Percentiles rank a stretch among this genome's conserved stretches.
Conservation (phyloP, 1,140 invertebrate species). For the Cotesia chilonis region DNA sequence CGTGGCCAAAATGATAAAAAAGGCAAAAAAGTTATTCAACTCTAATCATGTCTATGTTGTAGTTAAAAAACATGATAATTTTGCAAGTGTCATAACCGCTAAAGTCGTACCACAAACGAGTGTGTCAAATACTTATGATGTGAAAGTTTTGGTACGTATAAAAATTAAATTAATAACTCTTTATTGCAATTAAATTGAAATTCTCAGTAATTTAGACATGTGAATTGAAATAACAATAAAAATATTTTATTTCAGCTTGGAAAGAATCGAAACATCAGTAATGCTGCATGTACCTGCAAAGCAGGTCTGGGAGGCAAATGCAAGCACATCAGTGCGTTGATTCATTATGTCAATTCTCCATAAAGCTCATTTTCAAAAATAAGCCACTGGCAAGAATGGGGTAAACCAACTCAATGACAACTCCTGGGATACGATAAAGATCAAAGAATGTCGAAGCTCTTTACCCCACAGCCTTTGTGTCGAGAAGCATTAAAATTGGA, state of each 20-base stretch:
- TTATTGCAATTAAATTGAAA: slow-evolving; percentile 10
- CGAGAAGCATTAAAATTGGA: slow-evolving; percentile 16
- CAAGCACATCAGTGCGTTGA: slow-evolving; percentile 35
- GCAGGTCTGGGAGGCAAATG: not conserved
- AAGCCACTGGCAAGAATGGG: slow-evolving; percentile 35
- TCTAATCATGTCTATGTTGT: no score
- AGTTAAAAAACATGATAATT: no score
- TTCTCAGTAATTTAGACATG: not conserved
- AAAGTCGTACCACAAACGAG: no score
- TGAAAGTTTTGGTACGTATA: not conserved
- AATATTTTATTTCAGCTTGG: slow-evolving; percentile 7
- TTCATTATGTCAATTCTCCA: slow-evolving; percentile 37
- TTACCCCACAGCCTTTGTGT: no score
- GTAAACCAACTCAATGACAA: slow-evolving; percentile 32
- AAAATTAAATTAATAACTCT: not conserved
- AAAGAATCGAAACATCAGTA: slow-evolving; percentile 3
- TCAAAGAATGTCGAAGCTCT: slow-evolving; percentile 15
- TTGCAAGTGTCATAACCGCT: no score
- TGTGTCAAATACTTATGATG: no score
- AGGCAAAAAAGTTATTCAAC: no score
- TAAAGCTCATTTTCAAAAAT: slow-evolving; percentile 31
- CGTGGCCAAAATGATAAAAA: no score
- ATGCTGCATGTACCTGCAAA: slow-evolving; percentile 35
- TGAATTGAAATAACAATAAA: not conserved
- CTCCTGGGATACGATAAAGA: slow-evolving; percentile 35